A percentile compares a stretch with the other conserved stretches of the same genome.
Evolutionary conservation across 1,140 invertebrate species (phyloP).

Genomic region (Rhizoglyphus robini): DNA sequence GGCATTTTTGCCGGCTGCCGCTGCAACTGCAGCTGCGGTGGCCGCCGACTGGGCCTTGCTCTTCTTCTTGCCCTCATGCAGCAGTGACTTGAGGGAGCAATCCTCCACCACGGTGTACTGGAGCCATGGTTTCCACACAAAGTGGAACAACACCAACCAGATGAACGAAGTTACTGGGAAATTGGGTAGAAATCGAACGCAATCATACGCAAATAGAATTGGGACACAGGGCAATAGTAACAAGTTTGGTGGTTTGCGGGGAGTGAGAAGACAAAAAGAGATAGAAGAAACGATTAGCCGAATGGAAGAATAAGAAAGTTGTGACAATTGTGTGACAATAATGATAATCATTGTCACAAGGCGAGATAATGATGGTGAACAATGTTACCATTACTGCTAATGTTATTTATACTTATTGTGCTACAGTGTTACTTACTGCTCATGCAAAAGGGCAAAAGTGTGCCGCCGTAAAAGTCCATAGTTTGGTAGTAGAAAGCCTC

Average conservation of each 20-base stretch:
- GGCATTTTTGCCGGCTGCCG: too few species aligned
- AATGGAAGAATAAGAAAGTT: background rate
- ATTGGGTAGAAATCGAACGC: background rate
- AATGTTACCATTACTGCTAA: background rate
- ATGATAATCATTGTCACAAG: background rate
- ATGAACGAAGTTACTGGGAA: background rate
- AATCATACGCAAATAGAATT: background rate
- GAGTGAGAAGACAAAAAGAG: background rate
- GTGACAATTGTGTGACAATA: background rate
- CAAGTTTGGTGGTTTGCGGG: too few species aligned
- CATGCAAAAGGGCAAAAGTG: background rate
- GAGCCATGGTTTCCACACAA: slow-evolving; percentile 17
- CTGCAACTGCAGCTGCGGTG: too few species aligned
- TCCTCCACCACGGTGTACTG: background rate
- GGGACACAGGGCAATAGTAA: too few species aligned
- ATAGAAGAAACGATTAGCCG: too few species aligned
- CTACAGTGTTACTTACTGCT: too few species aligned
- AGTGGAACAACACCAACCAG: slow-evolving; percentile 14
- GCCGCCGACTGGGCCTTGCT: too few species aligned
- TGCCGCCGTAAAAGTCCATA: slow-evolving; percentile 11
- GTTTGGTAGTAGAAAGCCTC: background rate
- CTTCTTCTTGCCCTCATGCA: background rate
- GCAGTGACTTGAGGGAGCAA: background rate
- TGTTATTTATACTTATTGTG: too few species aligned
- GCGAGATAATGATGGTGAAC: background rate